Evolutionary conservation across 2,797 vertebrate genomes (phyloP).

Genomic region (Hybognathus amarus): DNA sequence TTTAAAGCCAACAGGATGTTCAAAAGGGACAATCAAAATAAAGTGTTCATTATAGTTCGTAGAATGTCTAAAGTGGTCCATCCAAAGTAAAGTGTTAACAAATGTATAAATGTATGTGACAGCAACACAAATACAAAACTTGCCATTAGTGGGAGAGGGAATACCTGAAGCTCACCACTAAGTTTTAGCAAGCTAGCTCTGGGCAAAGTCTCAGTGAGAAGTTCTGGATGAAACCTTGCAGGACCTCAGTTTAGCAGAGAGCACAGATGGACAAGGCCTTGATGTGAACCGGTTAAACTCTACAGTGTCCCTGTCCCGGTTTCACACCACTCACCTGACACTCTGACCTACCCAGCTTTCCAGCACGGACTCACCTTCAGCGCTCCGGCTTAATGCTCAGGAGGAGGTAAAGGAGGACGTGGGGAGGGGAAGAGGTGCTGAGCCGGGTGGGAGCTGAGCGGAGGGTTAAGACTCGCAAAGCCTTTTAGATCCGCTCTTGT

Average conservation of each 20-base stretch:
- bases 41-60: not conserved
- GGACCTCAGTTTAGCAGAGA: conserved; percentile 36
- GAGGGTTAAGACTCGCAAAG: conserved; percentile 75
- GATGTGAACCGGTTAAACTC: conserved; percentile 38
- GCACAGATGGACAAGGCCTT: conserved; percentile 26
- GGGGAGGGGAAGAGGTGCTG: conserved; percentile 12
- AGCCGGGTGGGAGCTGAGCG: conserved; percentile 60
- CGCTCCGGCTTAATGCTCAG: conserved; percentile 52
- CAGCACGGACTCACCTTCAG: conserved; percentile 42
- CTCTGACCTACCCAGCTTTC: conserved; percentile 37
- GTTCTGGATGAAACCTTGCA: not conserved
- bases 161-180: conserved; percentile 15
- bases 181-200: conserved; percentile 20
- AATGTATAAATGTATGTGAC: not conserved
- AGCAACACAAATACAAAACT: not conserved
- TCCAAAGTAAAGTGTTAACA: not conserved
- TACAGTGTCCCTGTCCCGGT: conserved; percentile 27
- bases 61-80: not conserved
- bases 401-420: conserved; percentile 49
- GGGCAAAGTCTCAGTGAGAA: conserved; percentile 43
- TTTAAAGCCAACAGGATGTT: too few species aligned
- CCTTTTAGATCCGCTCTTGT: conserved; percentile 78
- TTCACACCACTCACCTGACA: conserved; percentile 27
- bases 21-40: too few species aligned
- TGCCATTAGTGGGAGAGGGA: not conserved